Evolutionary conservation across 2,797 vertebrate species (phyloP).

Genomic region (Typhlichthys eigenmanni): DNA sequence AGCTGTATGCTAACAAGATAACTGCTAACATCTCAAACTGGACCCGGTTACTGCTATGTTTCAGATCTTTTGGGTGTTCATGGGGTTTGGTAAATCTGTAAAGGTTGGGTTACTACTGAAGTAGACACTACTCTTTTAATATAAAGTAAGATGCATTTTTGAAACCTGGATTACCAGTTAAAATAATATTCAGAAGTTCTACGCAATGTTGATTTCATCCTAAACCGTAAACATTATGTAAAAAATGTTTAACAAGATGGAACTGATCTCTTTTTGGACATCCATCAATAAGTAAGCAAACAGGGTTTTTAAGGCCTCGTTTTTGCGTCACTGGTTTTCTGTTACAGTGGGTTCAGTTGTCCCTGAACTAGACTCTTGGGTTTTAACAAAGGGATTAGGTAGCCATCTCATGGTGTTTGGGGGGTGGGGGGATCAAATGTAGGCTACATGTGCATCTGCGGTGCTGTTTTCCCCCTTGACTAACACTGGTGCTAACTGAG

Average conservation of each 20-base stretch:
- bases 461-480: slow-evolving; percentile 39
- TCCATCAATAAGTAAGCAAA: slow-evolving; percentile 72
- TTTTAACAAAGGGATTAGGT: slow-evolving; percentile 71
- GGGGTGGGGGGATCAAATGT: slow-evolving; percentile 60
- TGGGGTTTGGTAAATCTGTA: too few relatives aligned
- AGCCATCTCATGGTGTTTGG: slow-evolving; percentile 46
- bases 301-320: slow-evolving; percentile 59
- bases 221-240: too few relatives aligned
- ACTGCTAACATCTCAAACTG: too few relatives aligned
- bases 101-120: too few relatives aligned
- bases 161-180: too few relatives aligned
- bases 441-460: slow-evolving; percentile 40
- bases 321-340: slow-evolving; percentile 67
- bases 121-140: too few relatives aligned
- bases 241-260: slow-evolving; percentile 19
- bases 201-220: too few relatives aligned
- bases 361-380: slow-evolving; percentile 57
- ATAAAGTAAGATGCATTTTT: too few relatives aligned
- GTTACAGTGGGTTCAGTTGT: slow-evolving; percentile 65
- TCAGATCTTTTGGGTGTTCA: too few relatives aligned
- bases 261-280: slow-evolving; percentile 31
- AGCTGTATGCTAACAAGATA: too few relatives aligned
- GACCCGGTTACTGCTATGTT: too few relatives aligned
- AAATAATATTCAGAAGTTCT: too few relatives aligned
- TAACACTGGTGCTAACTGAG: slow-evolving; percentile 1